Evolutionary conservation across 2,888 invertebrate species (phyloP).

Genomic region (Mechanitis mazaeus): DNA sequence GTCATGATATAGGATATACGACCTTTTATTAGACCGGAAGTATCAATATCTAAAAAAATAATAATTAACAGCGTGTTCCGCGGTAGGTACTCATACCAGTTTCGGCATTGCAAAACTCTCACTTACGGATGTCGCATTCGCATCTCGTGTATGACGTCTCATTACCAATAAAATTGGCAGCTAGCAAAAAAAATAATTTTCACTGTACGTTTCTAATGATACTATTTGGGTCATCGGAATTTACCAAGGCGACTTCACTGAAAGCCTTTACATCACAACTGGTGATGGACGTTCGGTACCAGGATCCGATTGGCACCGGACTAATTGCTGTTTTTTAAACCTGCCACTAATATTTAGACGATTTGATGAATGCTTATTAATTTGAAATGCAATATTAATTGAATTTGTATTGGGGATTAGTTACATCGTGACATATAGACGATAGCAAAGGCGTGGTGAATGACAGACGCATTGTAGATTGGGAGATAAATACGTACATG

Average conservation of each 20-base stretch:
- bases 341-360: slow-evolving; percentile 47
- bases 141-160: slow-evolving; percentile 61
- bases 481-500: slow-evolving; percentile 38
- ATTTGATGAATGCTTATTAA: slow-evolving; percentile 44
- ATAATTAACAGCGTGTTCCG: slow-evolving; percentile 52
- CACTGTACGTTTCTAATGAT: slow-evolving; percentile 68
- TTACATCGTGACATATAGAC: slow-evolving; percentile 54
- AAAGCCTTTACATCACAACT: slow-evolving; percentile 71
- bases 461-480: slow-evolving; percentile 61
- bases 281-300: slow-evolving; percentile 58
- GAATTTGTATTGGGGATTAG: slow-evolving; percentile 64
- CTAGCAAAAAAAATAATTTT: slow-evolving; percentile 70
- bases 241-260: slow-evolving; percentile 61
- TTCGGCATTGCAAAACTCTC: slow-evolving; percentile 73
- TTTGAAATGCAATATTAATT: slow-evolving; percentile 56
- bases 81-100: slow-evolving; percentile 63
- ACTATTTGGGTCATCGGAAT: slow-evolving; percentile 72
- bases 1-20: slow-evolving; percentile 16
- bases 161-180: slow-evolving; percentile 67
- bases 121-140: slow-evolving; percentile 71
- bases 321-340: slow-evolving; percentile 52
- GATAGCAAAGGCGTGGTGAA: slow-evolving; percentile 57
- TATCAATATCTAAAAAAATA: slow-evolving; percentile 50
- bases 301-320: slow-evolving; percentile 62
- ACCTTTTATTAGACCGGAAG: slow-evolving; percentile 54